Evolutionary conservation across 2,888 invertebrate genomes (phyloP).

Genomic region (Polymixis flavicincta): DNA sequence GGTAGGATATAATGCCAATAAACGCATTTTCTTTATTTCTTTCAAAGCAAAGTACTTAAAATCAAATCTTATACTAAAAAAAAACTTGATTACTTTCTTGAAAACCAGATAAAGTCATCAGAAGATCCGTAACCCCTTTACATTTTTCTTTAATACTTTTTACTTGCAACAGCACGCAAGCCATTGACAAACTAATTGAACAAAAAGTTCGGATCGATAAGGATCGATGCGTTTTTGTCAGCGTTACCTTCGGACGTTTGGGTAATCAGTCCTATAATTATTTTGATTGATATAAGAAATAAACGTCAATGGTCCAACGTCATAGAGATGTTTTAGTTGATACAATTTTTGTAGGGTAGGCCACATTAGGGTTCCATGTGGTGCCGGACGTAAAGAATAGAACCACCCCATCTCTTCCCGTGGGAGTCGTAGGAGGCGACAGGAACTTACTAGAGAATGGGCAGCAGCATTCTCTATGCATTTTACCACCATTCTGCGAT

Average conservation of each 20-base stretch:
- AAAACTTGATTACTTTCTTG: neutral
- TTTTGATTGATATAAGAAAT: conserved; percentile 24
- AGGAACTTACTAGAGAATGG: too few species aligned
- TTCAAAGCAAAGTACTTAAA: neutral
- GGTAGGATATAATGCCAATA: too few species aligned
- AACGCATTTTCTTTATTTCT: too few species aligned
- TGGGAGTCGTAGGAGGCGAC: too few species aligned
- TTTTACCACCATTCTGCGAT: too few species aligned
- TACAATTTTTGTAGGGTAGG: neutral
- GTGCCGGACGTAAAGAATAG: too few species aligned
- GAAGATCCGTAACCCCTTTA: conserved; percentile 11
- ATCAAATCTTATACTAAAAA: neutral
- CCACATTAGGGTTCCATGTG: too few species aligned
- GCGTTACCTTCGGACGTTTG: conserved; percentile 51
- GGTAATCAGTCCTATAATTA: conserved; percentile 51
- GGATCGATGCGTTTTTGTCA: conserved; percentile 44
- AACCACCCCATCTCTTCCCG: too few species aligned
- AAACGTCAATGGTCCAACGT: conserved; percentile 23
- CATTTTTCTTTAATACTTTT: conserved; percentile 40
- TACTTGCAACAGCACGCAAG: conserved; percentile 18
- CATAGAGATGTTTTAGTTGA: neutral
- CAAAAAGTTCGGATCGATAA: conserved; percentile 40
- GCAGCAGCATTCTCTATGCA: too few species aligned
- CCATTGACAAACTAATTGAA: conserved; percentile 38
- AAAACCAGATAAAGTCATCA: neutral